Evolutionary conservation across 2,113 vertebrate genomes (phyloP), one percentile per base, ranked within the genome.

Genomic region (Athene noctua): DNA sequence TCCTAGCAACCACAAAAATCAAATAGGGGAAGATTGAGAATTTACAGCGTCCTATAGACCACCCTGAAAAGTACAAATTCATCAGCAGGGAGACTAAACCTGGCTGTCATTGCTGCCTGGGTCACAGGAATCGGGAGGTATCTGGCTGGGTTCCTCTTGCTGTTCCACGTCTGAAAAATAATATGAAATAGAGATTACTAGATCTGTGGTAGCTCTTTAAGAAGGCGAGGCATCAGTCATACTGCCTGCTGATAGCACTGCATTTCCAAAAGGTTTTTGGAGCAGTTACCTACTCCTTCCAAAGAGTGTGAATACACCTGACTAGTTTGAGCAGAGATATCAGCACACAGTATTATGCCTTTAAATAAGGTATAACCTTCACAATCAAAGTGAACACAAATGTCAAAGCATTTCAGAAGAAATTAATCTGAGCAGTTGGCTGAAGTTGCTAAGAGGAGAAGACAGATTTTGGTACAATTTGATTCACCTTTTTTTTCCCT

Each of bases 381-480:
- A 70, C 40, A 74, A 92, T 91, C 90, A 79, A 10, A 81, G 47
- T 5, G 84, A 96, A 57, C 51, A 51, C 71, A 58, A 66, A 49
- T 44, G 92, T 80, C 86, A 73, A 85, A 79, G 87, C 88, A 90
- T 94, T 94, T 88, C 92, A 93, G 32, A 80, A 54, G 29, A 87
- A 96, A 97, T 95, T 95, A 90, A 86, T 91, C 58, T 49, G 65
- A 90, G 65, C 73, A 84, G 19, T 91, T 44, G 68, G 40, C 80
- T 88, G 11, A 29, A 90, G 55, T 66, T 58, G 52, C 66, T 65
- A 46, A 92, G n/a, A 90, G 74, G 54, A 81, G 9, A 68, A 57
- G 51, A 42, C 59, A 59, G 59, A 88, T 96, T 91, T 86, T 86
- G 51, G 72, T 83, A 94, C 52, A 34, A 85, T 75, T 77, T 91